These are phyloP conservation scores for Dolichopus griseipennis DNA, from an alignment of 2,888 invertebrate genomes.

Conservation along the genomic window DNA sequence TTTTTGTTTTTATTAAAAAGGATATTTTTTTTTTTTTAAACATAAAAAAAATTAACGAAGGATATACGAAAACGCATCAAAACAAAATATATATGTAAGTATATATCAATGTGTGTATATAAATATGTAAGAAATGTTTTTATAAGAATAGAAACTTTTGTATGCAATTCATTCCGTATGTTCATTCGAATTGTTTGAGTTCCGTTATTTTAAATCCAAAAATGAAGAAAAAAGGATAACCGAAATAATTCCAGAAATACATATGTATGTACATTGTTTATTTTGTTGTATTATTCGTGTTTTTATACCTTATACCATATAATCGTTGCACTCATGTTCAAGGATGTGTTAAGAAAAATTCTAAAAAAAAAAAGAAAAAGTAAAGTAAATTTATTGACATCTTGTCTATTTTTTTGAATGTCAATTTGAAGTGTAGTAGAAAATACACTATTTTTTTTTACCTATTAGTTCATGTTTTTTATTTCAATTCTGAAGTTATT, in stretches of 20 bases:
- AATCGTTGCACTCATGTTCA: not conserved
- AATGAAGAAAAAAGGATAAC: not conserved
- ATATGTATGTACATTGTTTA: not conserved
- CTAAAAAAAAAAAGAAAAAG: too few relatives aligned
- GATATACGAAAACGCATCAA: too few relatives aligned
- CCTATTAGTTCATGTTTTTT: too few relatives aligned
- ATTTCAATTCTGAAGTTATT: not conserved
- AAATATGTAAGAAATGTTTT: too few relatives aligned
- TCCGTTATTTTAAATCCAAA: not conserved
- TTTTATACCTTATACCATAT: not conserved
- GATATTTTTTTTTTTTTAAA: too few relatives aligned
- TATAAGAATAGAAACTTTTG: not conserved
- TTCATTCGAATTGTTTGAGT: not conserved
- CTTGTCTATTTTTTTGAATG: conserved; percentile 7
- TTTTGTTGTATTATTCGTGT: not conserved
- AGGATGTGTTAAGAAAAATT: not conserved
- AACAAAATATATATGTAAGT: too few relatives aligned
- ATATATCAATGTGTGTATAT: too few relatives aligned
- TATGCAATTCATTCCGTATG: not conserved
- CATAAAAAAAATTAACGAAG: too few relatives aligned
- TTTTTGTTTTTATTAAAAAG: not conserved
- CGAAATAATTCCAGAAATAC: not conserved
- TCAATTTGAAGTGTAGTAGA: not conserved
- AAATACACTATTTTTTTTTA: too few relatives aligned
- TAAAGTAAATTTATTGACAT: conserved; percentile 8